Evolutionary conservation across 1,140 invertebrate species (phyloP).

Genomic region (Brachionus koreanus): DNA sequence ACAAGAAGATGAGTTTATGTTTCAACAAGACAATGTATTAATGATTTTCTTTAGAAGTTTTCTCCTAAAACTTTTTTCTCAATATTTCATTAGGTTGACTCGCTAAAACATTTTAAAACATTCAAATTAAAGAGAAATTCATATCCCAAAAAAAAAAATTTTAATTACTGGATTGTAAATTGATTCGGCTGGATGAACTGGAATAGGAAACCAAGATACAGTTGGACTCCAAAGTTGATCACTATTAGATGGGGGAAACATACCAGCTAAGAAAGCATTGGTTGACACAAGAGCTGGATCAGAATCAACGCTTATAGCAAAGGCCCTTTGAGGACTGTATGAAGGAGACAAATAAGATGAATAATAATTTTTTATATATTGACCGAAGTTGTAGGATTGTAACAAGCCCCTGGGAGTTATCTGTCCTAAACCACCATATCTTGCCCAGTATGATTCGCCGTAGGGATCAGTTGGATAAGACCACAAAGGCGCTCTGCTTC

Average conservation of each 20-base stretch:
- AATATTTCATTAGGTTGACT: no score
- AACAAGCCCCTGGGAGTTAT: constrained; percentile 17
- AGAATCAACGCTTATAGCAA: constrained; percentile 1
- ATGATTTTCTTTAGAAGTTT: no score
- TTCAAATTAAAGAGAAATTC: no score
- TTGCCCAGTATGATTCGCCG: constrained; percentile 12
- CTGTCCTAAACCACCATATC: constrained; percentile 40
- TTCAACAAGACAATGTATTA: no score
- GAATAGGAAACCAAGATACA: constrained; percentile 38
- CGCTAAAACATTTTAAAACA: not conserved
- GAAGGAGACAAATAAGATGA: not conserved
- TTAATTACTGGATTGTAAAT: not conserved
- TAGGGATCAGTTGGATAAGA: constrained; percentile 40
- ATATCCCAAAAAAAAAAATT: no score
- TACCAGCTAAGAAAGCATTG: not conserved
- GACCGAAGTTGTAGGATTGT: constrained; percentile 1
- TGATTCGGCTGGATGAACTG: constrained; percentile 15
- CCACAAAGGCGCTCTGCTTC: not conserved
- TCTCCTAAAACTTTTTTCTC: no score
- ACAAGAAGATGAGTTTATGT: no score
- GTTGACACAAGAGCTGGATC: not conserved
- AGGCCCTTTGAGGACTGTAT: constrained; percentile 24
- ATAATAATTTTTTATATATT: constrained; percentile 29
- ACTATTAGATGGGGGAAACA: constrained; percentile 36
- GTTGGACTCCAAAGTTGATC: constrained; percentile 35